Base-by-base conservation (phyloP, 1,140 invertebrate species). In the Andrena cerasifolii region DNA sequence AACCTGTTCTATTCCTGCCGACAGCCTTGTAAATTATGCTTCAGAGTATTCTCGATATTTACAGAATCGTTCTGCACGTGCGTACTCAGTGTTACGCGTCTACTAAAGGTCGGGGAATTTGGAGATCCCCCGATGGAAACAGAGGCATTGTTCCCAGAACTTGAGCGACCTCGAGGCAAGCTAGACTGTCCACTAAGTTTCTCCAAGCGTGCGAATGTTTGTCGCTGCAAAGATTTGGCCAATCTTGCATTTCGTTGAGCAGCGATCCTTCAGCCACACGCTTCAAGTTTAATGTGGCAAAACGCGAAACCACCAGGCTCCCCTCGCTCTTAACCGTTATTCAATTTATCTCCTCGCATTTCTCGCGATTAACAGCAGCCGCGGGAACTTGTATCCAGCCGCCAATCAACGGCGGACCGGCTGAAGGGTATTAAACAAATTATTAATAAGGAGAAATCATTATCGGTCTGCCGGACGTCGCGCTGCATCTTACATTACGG, bases 321-420 rank as follows among this genome's bases (percentile, higher is more conserved):
- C 54, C 61, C 31, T 49, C 47, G 47, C 47, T 63, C 75, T 26
- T 54, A 12, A 40, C 77, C 78, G 78, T 79, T 79, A 79, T 40
- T n/a, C 66, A 71, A 78, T 80, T 78, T 63, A 80, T 71, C 58
- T 40, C 31, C 4, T n/a, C n/a, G n/a, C n/a, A n/a, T n/a, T n/a
- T n/a, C n/a, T n/a, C 26, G 56, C 43, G 24, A 70, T 72, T 78
- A 49, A 59, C 45, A 53, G 31, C 31, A 5, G 16, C 51, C 24
- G 56, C 21, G 12, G 26, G 33, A 18, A 61, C 12, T 36, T 26
- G 24, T 43, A 63, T 18, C 8, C n/a, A n/a, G n/a, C 26, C 33
- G 40, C 28, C 31, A 43, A 58, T 54, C 61, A 33, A 43, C n/a
- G n/a, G 8, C n/a, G 12, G 3, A 40, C 16, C 28, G 14, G 2